phyloP scores from a whole-genome alignment of 2,797 vertebrate genomes.

The Sciurus carolinensis region DNA sequence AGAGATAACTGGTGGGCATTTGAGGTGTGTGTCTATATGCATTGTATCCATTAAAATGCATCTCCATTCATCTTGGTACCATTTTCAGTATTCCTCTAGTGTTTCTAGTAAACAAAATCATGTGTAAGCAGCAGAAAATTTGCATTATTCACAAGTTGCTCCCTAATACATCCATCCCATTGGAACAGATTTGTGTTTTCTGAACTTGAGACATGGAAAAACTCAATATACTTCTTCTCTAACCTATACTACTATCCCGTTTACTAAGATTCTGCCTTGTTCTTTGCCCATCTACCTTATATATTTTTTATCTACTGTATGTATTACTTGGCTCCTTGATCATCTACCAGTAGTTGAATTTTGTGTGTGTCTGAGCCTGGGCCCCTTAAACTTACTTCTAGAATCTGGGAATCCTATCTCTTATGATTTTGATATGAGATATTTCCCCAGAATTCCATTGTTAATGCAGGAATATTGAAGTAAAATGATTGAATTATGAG shows the following conservation, averaged over 20 bases:
- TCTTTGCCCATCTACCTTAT: neutral
- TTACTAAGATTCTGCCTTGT: neutral
- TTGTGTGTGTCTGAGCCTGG: neutral
- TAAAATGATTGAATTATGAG: too few relatives aligned
- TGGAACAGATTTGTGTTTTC: neutral
- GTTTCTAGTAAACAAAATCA: neutral
- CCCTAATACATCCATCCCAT: too few relatives aligned
- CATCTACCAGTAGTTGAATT: neutral
- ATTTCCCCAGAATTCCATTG: too few relatives aligned
- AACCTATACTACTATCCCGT: neutral
- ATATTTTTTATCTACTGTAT: neutral
- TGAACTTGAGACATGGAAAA: neutral
- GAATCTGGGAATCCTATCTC: neutral
- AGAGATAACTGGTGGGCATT: neutral
- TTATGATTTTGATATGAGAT: too few relatives aligned
- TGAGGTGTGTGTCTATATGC: too few relatives aligned
- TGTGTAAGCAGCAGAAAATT: neutral
- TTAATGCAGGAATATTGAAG: too few relatives aligned
- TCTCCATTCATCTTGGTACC: neutral
- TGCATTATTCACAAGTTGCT: neutral
- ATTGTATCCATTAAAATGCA: neutral
- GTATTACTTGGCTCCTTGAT: neutral
- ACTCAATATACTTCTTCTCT: neutral
- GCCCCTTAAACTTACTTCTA: neutral
- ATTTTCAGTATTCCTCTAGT: neutral